These are phyloP conservation scores for Semibalanus balanoides DNA, from an alignment of 1,140 invertebrate genomes.

Conservation along the genomic window DNA sequence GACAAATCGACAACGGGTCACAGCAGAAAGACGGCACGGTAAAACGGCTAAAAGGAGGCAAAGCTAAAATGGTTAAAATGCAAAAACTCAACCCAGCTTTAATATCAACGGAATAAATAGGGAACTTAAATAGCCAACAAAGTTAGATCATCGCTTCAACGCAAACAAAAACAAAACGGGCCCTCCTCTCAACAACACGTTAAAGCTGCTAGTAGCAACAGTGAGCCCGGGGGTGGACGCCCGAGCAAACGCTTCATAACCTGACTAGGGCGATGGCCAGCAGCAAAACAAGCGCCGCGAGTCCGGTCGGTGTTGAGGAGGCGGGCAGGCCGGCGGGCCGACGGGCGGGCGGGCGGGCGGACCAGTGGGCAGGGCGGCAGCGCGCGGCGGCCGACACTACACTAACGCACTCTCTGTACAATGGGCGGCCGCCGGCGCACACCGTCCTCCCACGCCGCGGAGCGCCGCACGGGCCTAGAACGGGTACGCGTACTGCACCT, in stretches of 20 bases:
- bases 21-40: background rate
- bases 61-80: background rate
- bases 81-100: constrained; percentile 3
- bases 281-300: background rate
- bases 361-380: too few species aligned
- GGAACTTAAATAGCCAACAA: constrained; percentile 4
- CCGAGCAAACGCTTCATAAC: background rate
- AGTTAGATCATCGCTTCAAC: background rate
- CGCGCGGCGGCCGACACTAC: background rate
- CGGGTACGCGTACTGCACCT: background rate
- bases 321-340: too few species aligned
- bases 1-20: background rate
- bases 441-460: too few species aligned
- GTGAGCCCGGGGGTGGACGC: background rate
- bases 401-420: background rate
- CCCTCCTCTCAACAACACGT: background rate
- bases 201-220: background rate
- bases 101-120: constrained; percentile 5
- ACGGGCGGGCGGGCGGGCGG: too few species aligned
- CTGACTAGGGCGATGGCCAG: background rate
- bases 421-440: too few species aligned
- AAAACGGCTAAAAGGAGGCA: background rate
- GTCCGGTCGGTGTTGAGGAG: background rate
- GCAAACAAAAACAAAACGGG: background rate
- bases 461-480: background rate